These are phyloP conservation scores for Pachycephus smyrnensis DNA, from an alignment of 2,888 invertebrate species.

Conservation along the genomic window DNA sequence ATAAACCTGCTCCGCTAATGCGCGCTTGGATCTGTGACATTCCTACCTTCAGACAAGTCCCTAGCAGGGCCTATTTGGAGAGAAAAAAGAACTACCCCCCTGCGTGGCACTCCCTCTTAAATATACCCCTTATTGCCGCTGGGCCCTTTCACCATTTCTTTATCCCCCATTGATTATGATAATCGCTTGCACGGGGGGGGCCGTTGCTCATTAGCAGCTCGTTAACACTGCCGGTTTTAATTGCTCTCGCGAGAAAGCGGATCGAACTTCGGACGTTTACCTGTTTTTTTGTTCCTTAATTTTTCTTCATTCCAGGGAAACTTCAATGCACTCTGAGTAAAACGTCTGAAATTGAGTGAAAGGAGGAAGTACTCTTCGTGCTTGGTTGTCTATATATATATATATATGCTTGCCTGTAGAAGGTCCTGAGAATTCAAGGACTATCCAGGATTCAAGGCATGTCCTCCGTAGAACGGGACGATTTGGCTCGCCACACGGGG, in stretches of 20 bases:
- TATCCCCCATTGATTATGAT: conserved; percentile 37
- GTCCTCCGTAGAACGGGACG: conserved; percentile 35
- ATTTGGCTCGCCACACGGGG: conserved; percentile 29
- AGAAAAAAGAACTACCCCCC: background rate
- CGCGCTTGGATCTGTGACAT: conserved; percentile 11
- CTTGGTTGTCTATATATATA: background rate
- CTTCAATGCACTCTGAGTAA: background rate
- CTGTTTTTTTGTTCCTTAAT: background rate
- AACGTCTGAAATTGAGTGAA: background rate
- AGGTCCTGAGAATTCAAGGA: conserved; percentile 6
- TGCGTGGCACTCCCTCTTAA: conserved; percentile 9
- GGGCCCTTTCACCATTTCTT: conserved; percentile 8
- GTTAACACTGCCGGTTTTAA: conserved; percentile 31
- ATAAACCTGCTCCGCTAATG: conserved; percentile 30
- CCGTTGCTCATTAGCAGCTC: conserved; percentile 48
- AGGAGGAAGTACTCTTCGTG: background rate
- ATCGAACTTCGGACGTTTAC: background rate
- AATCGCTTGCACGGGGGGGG: conserved; percentile 26
- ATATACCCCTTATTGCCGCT: background rate
- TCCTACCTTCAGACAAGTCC: background rate
- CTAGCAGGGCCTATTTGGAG: background rate
- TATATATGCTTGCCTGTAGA: background rate
- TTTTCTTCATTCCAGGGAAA: background rate
- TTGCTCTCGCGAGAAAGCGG: background rate
- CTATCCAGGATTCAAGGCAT: conserved; percentile 36